phyloP scores from a whole-genome alignment of 2,113 vertebrate species.

The Colinus virginianus region DNA sequence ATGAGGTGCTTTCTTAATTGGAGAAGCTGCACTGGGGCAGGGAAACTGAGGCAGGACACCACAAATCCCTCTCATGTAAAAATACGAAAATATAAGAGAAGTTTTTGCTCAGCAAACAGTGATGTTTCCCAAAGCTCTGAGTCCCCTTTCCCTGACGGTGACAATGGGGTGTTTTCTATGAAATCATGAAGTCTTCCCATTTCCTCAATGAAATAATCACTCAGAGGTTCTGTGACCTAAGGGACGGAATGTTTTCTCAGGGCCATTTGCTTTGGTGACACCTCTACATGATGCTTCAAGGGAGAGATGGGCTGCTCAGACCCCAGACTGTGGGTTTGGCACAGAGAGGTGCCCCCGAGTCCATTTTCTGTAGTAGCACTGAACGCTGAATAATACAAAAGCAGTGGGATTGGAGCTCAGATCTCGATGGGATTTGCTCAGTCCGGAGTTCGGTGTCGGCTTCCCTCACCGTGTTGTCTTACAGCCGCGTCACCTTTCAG shows the following conservation, averaged over 20 bases:
- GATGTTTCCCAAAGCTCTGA: background rate
- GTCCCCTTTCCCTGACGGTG: background rate
- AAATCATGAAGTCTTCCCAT: background rate
- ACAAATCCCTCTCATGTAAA: background rate
- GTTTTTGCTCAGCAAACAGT: background rate
- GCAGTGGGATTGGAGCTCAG: background rate
- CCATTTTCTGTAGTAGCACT: background rate
- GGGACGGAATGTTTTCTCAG: rapidly evolving
- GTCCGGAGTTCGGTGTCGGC: background rate
- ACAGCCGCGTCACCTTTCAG: slow-evolving; percentile 14
- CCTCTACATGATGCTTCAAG: background rate
- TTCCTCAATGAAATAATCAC: rapidly evolving
- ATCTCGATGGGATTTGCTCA: background rate
- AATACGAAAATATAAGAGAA: background rate
- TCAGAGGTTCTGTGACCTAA: rapidly evolving
- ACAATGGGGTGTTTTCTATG: rapidly evolving
- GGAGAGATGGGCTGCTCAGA: background rate
- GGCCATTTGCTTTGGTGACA: rapidly evolving
- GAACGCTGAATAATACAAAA: background rate
- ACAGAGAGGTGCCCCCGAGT: background rate
- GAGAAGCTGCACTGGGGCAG: background rate
- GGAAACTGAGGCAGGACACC: background rate
- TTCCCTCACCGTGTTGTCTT: background rate
- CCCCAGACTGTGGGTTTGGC: background rate
- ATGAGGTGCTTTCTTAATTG: background rate